Conservation (phyloP, 2,113 vertebrate species). For the Crotalus tigris region DNA sequence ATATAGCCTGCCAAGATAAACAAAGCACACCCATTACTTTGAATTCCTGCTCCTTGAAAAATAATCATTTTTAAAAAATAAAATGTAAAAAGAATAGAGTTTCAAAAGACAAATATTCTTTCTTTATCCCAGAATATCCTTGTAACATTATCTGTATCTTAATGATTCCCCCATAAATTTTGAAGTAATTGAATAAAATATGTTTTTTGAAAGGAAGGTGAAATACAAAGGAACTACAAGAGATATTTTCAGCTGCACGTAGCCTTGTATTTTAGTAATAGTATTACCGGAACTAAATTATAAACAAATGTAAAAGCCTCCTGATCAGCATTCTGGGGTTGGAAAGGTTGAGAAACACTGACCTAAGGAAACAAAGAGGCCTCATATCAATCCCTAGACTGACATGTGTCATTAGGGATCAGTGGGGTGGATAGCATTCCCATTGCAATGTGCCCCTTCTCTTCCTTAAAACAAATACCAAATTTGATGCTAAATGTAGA, state of each 20-base stretch:
- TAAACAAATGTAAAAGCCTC: not conserved
- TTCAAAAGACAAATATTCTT: not conserved
- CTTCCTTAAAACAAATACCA: too few species aligned
- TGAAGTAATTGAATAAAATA: not conserved
- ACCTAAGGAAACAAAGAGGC: too few species aligned
- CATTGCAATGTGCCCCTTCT: too few species aligned
- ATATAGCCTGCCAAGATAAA: not conserved
- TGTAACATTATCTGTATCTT: not conserved
- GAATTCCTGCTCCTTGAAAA: not conserved
- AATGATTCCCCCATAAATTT: not conserved
- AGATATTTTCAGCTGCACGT: constrained; percentile 12
- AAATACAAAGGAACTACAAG: not conserved
- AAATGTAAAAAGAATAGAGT: not conserved
- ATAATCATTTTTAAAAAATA: not conserved
- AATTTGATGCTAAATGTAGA: too few species aligned
- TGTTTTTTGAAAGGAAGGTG: constrained; percentile 12
- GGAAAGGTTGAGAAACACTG: too few species aligned
- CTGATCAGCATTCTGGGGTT: not conserved
- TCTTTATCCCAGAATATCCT: not conserved
- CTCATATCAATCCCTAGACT: too few species aligned
- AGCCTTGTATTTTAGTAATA: constrained; percentile 19
- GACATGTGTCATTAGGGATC: too few species aligned
- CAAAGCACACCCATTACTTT: not conserved
- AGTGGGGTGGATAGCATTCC: too few species aligned
- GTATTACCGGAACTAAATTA: constrained; percentile 8